Conservation (phyloP, 1,140 invertebrate genomes). For the Drosophila busckii region DNA sequence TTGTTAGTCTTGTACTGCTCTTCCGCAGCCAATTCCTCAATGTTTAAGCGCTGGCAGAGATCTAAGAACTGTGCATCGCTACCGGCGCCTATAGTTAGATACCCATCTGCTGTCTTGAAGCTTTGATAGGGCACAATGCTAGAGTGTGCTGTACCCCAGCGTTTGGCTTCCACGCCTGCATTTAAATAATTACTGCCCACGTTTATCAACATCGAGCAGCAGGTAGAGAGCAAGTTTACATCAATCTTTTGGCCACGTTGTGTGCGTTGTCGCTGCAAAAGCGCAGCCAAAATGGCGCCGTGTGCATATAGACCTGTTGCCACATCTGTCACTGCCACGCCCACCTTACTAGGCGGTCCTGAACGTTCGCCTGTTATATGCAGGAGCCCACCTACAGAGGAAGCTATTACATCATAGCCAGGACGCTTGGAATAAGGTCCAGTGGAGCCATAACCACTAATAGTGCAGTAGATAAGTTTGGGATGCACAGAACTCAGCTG, state of each 20-base stretch:
- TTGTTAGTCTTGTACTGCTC: conserved; percentile 86
- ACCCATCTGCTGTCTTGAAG: conserved; percentile 89
- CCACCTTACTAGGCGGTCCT: conserved; percentile 93
- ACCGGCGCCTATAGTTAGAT: conserved; percentile 91
- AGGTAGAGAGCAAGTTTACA: conserved; percentile 95
- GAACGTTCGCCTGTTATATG: conserved; percentile 92
- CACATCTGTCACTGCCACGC: conserved; percentile 95
- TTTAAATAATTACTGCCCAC: conserved; percentile 95
- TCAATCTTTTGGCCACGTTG: conserved; percentile 95
- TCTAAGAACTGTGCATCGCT: conserved; percentile 88
- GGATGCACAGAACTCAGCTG: conserved; percentile 86
- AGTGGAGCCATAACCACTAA: conserved; percentile 93
- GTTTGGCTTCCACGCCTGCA: conserved; percentile 85
- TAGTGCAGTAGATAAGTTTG: conserved; percentile 94
- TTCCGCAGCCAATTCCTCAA: conserved; percentile 83
- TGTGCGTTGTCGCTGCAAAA: conserved; percentile 88
- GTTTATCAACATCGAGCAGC: conserved; percentile 93
- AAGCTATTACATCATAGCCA: conserved; percentile 97
- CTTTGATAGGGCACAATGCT: conserved; percentile 97
- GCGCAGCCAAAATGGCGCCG: conserved; percentile 95
- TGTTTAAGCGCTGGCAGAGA: conserved; percentile 84
- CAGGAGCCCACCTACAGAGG: conserved; percentile 93
- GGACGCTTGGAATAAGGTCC: conserved; percentile 92
- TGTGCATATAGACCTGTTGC: conserved; percentile 96
- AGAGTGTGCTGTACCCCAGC: conserved; percentile 94